These are phyloP conservation scores for Palloptera scutellata DNA, from an alignment of 2,888 invertebrate genomes.

Conservation along the genomic window DNA sequence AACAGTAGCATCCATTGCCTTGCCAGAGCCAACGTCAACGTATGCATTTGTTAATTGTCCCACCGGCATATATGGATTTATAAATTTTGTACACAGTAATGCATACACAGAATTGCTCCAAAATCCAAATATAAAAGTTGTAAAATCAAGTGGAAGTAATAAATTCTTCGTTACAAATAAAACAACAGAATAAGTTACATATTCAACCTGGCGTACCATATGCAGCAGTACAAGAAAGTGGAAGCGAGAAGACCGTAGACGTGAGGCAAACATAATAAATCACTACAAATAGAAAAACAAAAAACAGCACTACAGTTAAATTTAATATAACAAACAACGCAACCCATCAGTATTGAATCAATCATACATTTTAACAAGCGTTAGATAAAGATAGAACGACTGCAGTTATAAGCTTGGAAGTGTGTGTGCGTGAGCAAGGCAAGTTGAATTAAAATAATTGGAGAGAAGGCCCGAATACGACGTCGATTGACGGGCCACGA, in stretches of 20 bases:
- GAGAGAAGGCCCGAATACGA: constrained; percentile 8
- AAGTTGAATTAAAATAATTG: neutral
- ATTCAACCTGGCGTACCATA: neutral
- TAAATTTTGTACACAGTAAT: neutral
- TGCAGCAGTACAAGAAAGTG: neutral
- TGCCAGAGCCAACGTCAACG: neutral
- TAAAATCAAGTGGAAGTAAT: neutral
- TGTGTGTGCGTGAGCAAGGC: constrained; percentile 30
- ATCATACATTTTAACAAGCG: constrained; percentile 8
- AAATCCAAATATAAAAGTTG: neutral
- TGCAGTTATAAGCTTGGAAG: constrained; percentile 11
- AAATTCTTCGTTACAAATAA: neutral
- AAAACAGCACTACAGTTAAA: constrained; percentile 22
- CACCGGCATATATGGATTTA: constrained; percentile 25
- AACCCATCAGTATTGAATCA: constrained; percentile 34
- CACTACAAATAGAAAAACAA: neutral
- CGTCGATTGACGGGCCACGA: constrained; percentile 26
- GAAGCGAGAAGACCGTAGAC: neutral
- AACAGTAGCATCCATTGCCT: neutral
- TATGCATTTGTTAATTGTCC: neutral
- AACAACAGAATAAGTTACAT: neutral
- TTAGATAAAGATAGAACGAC: constrained; percentile 18
- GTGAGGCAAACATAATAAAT: neutral
- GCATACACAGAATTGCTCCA: neutral
- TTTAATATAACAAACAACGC: constrained; percentile 38